A percentile compares a stretch with the other conserved stretches of the same genome.
Conservation (phyloP, 2,113 vertebrate species). For the Leptodactylus fuscus region DNA sequence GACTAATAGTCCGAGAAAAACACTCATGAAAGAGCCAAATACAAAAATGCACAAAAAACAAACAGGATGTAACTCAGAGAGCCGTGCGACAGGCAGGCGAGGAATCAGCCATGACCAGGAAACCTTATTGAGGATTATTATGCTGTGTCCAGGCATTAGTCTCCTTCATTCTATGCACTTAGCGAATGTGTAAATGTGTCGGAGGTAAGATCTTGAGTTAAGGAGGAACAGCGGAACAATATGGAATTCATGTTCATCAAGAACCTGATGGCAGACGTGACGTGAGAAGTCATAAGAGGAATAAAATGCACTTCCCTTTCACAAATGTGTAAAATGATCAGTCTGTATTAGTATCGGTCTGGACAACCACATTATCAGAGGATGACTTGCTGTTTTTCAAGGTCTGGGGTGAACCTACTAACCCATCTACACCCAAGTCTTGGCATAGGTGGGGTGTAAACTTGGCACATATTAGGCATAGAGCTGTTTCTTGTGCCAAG, state of each 20-base stretch:
- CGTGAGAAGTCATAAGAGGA: background rate
- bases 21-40: conserved; percentile 18
- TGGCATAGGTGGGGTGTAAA: too few relatives aligned
- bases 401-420: too few relatives aligned
- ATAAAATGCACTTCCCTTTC: background rate
- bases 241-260: background rate
- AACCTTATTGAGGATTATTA: conserved; percentile 8
- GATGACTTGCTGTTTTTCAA: background rate
- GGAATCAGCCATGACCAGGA: conserved; percentile 6
- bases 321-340: background rate
- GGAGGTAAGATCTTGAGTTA: background rate
- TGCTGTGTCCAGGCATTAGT: background rate
- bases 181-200: conserved; percentile 13
- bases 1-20: conserved; percentile 18
- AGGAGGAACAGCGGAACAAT: background rate
- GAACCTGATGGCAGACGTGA: background rate
- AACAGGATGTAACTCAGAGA: conserved; percentile 29
- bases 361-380: background rate
- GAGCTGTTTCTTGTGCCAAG: too few relatives aligned
- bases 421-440: too few relatives aligned
- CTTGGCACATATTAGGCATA: too few relatives aligned
- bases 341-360: background rate
- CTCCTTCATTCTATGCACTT: background rate
- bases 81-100: conserved; percentile 7
- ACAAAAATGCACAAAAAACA: conserved; percentile 4